Evolutionary conservation across 2,888 invertebrate genomes (phyloP).

Genomic region (Ptycholaimellus sp.): DNA sequence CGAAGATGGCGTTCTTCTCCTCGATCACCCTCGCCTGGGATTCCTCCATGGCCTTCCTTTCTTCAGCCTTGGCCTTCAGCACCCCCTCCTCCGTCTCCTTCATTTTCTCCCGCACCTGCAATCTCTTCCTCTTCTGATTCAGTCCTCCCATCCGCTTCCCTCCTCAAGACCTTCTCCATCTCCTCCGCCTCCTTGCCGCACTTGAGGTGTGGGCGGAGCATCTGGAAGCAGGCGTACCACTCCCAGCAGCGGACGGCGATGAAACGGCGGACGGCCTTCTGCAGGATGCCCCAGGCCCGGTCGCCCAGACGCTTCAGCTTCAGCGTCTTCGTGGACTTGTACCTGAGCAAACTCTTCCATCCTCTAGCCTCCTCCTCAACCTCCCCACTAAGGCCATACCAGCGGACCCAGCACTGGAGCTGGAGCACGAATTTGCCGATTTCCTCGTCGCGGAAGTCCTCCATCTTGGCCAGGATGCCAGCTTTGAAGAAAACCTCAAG

Average conservation of each 20-base stretch:
- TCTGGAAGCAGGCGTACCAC: slow-evolving; percentile 39
- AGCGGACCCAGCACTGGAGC: no score
- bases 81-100: slow-evolving; percentile 89
- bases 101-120: slow-evolving; percentile 16
- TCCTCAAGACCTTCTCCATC: slow-evolving; percentile 14
- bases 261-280: slow-evolving; percentile 23
- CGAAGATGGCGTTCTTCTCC: slow-evolving; percentile 38
- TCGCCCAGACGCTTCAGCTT: no score
- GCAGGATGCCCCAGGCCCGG: slow-evolving; percentile 20
- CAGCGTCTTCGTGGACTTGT: no score
- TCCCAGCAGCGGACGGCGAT: no score
- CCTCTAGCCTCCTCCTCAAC: no score
- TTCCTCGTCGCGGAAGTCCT: slow-evolving; percentile 98
- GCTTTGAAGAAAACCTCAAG: slow-evolving; percentile 88
- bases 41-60: slow-evolving; percentile 83
- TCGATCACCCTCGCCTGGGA: slow-evolving; percentile 46
- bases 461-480: slow-evolving; percentile 98
- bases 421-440: slow-evolving; percentile 77
- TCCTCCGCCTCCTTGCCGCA: slow-evolving; percentile 20
- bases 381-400: no score
- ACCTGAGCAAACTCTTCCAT: no score
- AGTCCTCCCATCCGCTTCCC: slow-evolving; percentile 30
- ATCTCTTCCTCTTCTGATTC: no score
- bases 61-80: slow-evolving; percentile 76
- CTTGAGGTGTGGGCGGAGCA: slow-evolving; percentile 19